These are phyloP conservation scores for Agrypnus murinus DNA, from an alignment of 2,888 invertebrate species.

Conservation along the genomic window DNA sequence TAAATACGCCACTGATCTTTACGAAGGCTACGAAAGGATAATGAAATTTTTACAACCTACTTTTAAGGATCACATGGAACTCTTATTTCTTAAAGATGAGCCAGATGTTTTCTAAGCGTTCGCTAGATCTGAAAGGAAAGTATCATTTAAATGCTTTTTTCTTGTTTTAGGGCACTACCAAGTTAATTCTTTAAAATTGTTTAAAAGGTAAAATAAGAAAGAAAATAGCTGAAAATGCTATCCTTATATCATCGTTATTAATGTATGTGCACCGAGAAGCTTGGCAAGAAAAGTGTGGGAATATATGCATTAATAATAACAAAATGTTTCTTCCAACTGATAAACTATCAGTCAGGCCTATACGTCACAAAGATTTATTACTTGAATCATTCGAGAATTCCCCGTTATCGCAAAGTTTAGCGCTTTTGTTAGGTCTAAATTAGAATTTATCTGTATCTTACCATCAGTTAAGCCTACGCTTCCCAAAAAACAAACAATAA, in stretches of 20 bases:
- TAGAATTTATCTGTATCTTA: slow-evolving; percentile 41
- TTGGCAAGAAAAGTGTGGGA: slow-evolving; percentile 16
- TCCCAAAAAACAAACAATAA: slow-evolving; percentile 40
- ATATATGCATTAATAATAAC: slow-evolving; percentile 23
- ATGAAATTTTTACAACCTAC: slow-evolving; percentile 27
- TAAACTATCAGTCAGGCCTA: slow-evolving; percentile 29
- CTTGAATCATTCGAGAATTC: slow-evolving; percentile 32
- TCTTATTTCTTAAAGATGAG: slow-evolving; percentile 26
- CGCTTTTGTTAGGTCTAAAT: slow-evolving; percentile 40
- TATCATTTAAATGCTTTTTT: slow-evolving; percentile 8
- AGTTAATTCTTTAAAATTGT: no score
- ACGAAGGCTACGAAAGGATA: slow-evolving; percentile 20
- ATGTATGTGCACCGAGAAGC: not conserved
- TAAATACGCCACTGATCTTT: slow-evolving; percentile 30
- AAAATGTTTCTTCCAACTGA: slow-evolving; percentile 25
- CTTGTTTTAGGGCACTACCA: slow-evolving; percentile 16
- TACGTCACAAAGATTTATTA: slow-evolving; percentile 37
- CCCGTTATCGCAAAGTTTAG: slow-evolving; percentile 41
- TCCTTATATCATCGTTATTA: slow-evolving; percentile 7
- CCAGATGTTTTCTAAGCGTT: slow-evolving; percentile 18
- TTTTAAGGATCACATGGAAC: slow-evolving; percentile 28
- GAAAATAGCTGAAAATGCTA: no score
- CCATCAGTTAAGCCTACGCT: slow-evolving; percentile 36
- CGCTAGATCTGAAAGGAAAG: slow-evolving; percentile 11
- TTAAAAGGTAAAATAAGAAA: no score